These are phyloP conservation scores for Arctocebus calabarensis DNA, from an alignment of 2,797 vertebrate genomes.

Conservation along the genomic window DNA sequence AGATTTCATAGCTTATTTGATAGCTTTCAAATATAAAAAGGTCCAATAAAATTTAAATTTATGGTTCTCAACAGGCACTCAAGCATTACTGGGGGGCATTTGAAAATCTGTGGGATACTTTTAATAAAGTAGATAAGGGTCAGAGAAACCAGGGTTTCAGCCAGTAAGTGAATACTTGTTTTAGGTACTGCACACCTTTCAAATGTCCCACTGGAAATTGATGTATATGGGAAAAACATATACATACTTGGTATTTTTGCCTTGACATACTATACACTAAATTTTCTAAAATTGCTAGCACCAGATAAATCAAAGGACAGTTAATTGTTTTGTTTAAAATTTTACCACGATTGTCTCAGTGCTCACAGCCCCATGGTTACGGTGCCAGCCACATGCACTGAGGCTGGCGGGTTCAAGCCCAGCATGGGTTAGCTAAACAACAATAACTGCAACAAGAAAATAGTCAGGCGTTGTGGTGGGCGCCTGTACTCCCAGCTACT, in stretches of 20 bases:
- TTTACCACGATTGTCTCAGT: neutral
- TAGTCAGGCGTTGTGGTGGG: too few species aligned
- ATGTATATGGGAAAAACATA: neutral
- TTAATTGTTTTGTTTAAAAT: slow-evolving; percentile 18
- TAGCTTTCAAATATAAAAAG: slow-evolving; percentile 26
- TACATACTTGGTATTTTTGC: neutral
- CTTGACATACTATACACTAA: slow-evolving; percentile 1
- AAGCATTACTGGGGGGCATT: neutral
- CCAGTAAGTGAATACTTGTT: slow-evolving; percentile 31
- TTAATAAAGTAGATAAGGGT: neutral
- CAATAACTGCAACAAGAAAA: too few species aligned
- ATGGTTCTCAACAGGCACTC: neutral
- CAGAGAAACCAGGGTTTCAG: neutral
- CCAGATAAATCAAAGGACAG: neutral
- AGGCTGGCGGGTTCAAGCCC: too few species aligned
- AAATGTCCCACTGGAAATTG: neutral
- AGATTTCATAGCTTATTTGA: neutral
- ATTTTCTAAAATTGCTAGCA: slow-evolving; percentile 26
- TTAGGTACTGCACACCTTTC: neutral
- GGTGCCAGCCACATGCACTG: too few species aligned
- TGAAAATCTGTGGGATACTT: slow-evolving; percentile 10
- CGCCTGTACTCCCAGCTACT: too few species aligned
- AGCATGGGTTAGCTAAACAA: too few species aligned
- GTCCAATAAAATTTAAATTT: slow-evolving; percentile 36
- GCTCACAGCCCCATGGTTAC: too few species aligned